Evolutionary conservation across 2,797 vertebrate species (phyloP).

Genomic region (Gallinago solitaria): DNA sequence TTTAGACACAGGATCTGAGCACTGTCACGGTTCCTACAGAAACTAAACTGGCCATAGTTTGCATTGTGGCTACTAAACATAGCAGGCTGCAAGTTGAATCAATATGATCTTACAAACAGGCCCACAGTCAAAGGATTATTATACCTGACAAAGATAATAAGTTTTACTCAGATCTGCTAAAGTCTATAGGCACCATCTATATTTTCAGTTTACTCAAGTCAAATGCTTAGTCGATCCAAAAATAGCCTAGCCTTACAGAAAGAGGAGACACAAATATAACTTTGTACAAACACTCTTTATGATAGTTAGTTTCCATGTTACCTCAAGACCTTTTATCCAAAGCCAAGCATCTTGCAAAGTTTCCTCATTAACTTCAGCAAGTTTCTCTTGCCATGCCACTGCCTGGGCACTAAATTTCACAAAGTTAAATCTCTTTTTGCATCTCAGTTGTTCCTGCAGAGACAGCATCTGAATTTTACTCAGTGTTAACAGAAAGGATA

Average conservation of each 20-base stretch:
- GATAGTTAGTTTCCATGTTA: constrained; percentile 43
- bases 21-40: not conserved
- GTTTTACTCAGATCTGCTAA: not conserved
- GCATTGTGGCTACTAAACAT: not conserved
- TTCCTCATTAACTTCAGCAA: constrained; percentile 78
- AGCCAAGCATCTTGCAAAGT: constrained; percentile 75
- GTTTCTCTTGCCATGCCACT: constrained; percentile 76
- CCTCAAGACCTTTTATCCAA: constrained; percentile 82
- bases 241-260: not conserved
- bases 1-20: not conserved
- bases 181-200: not conserved
- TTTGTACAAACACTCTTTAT: not conserved
- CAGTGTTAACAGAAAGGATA: not conserved
- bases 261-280: not conserved
- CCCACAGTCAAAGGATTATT: not conserved
- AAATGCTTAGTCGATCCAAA: not conserved
- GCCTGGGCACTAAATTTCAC: constrained; percentile 80
- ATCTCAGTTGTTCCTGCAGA: constrained; percentile 81
- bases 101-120: not conserved
- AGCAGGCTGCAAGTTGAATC: not conserved
- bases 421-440: constrained; percentile 83
- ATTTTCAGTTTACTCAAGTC: not conserved
- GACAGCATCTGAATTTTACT: constrained; percentile 18
- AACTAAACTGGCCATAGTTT: not conserved
- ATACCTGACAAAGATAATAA: not conserved